Base-by-base conservation (phyloP, 2,888 invertebrate genomes). In the Noctua comes region DNA sequence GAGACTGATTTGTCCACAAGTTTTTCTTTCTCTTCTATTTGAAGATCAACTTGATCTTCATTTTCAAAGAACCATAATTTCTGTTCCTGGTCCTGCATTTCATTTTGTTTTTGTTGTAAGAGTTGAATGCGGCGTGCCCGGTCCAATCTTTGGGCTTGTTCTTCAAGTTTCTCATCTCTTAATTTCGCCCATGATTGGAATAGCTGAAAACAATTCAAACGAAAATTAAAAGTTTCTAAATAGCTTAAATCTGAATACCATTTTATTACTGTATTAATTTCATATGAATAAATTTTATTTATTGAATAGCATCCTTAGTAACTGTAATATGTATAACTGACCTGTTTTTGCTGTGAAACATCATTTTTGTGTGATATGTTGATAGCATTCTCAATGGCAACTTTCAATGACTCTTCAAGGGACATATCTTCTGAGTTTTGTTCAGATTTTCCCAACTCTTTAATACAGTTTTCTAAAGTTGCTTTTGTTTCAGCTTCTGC, bases 31-130 rank as follows among this genome's bases (percentile, higher is more conserved):
- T 97, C 94, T 90, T 97, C 98, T 88, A 98, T 98, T 92, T 97
- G 93, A 68, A 98, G 94, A 89, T 98, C 98, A 87, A 98, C 97
- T 88, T 98, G 93, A 64, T 98, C 98, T 92, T 98, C 97, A 91
- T 98, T 98, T 81, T 98, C 98, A 95, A 99, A 99, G 97, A 98
- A 99, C 98, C 98, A 98, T 73, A 98, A 91, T 86, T 97, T 97
- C 91, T 98, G 98, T 90, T 97, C 97, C 68, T 94, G 91, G 43
- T 97, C 94, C 77, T 95, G 88, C 82, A 98, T 93, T 66, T 97
- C 94, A 73, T 97, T 94, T 90, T 98, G 97, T 80, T 97, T 97
- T 68, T 97, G 92, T 88, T 94, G 89, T 84, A 97, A 94, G 16
- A 93, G 87, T 81, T 95, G 93, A 68, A 96, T 90, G 10, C 97